Evolutionary conservation across 2,797 vertebrate genomes (phyloP).

Genomic region (Alca torda): DNA sequence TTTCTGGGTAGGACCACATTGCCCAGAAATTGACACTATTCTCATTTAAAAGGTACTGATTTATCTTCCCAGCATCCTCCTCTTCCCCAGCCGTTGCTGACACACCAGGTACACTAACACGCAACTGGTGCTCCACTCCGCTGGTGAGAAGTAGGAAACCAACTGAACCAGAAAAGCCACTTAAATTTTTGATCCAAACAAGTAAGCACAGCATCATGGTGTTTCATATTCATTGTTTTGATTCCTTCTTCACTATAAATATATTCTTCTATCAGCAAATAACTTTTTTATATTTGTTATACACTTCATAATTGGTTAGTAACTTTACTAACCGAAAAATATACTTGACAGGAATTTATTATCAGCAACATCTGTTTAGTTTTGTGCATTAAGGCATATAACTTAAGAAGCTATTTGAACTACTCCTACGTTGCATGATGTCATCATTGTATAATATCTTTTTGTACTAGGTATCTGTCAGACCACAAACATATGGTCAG

Average conservation of each 20-base stretch:
- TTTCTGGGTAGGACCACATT: neutral
- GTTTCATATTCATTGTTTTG: neutral
- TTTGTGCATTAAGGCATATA: neutral
- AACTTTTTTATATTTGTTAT: neutral
- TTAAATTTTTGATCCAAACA: neutral
- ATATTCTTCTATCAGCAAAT: neutral
- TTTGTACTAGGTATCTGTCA: neutral
- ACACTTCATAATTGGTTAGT: neutral
- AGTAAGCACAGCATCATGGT: neutral
- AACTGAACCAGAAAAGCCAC: neutral
- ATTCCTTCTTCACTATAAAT: neutral
- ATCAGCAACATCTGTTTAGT: neutral
- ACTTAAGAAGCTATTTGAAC: neutral
- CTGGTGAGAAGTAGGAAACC: neutral
- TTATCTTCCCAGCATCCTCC: neutral
- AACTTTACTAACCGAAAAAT: neutral
- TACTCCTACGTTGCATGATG: neutral
- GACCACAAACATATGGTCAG: neutral
- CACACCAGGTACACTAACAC: neutral
- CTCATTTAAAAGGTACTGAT: neutral
- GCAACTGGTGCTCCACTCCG: neutral
- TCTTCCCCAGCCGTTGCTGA: neutral
- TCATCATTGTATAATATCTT: neutral
- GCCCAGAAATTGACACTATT: neutral
- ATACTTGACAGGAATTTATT: neutral